Evolutionary conservation across 2,888 invertebrate genomes (phyloP), one percentile per base, ranked within the genome.

Genomic region (Leptinotarsa haldemani): DNA sequence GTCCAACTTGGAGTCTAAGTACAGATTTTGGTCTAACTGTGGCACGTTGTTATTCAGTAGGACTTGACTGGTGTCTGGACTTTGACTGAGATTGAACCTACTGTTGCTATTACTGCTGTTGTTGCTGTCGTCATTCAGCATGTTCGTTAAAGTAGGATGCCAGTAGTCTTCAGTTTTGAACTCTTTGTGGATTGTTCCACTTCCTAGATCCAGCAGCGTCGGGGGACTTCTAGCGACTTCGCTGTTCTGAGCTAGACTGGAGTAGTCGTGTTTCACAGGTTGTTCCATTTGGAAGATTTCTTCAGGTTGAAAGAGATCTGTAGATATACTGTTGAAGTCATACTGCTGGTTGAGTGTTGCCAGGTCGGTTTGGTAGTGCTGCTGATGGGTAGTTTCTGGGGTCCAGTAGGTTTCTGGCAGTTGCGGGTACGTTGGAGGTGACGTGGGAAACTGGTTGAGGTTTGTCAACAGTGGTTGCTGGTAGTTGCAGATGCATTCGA

Each of bases 211-310:
- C 5, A 94, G 89, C 71, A 94, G 88, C 0, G 93, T 93, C 0
- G 93, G 91, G 0, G 94, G 93, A 0, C 93, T 93, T 81, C 91
- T 89, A 15, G 91, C 84, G 0, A 89, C 85, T 73, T 86, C 88
- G 48, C 71, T 79, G 58, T 70, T 70, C n/a, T 82, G 79, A 67
- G 88, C 88, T 78, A 90, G 90, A 76, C 89, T 86, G 0, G 85
- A 81, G 78, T 91, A 92, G 81, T 93, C 93, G 0, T 92, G 87
- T 80, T 93, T 88, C 53, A 94, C 89, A 0, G 94, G 94, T 83
- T 94, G 93, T 82, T 94, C 94, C 74, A 94, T 86, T 84, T 94
- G 93, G 86, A 94, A 94, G 77, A 94, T 94, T 85, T 94, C 94
- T 83, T 94, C 94, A 0, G 94, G 93, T 83, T 93, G 93, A 84